Base-by-base conservation (phyloP, 64 coral and sea anemone species). In the Stichodactyla mertensii region DNA sequence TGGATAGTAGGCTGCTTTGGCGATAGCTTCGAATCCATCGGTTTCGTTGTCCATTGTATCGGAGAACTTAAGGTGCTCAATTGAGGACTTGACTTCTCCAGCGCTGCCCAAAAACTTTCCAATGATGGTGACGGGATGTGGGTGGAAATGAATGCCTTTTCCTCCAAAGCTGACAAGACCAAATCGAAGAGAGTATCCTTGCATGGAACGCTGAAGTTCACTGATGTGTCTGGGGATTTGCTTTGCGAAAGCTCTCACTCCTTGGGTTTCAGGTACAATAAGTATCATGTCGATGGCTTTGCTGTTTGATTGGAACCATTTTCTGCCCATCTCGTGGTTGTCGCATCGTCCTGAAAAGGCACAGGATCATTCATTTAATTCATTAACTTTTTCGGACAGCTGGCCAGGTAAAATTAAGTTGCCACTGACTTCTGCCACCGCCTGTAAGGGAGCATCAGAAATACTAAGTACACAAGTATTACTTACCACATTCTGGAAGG, bases 401-500 rank as follows among this genome's bases (percentile, higher is more conserved):
- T 58, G 56, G 14, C 56, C 14, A 11, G 14, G 56, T 15, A 58
- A 58, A 45, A 45, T 45, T 45, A 45, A 2, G 36, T 45, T 45
- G 36, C 36, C 36, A 45, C 36, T 45, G 1, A 45, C 36, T 45
- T 45, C 36, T 45, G 36, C 1, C 36, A 45, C 36, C 36, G 3
- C 36, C 36, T 45, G 36, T 45, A 45, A 45, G 36, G 36, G 36
- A 45, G 36, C 36, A 58, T 11, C 56, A 9, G 56, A 6, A 58
- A 58, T 45, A 58, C 56, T 58, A 58, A 58, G 56, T 23, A 27
- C 9, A 36, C 19, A 82, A 10, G 36, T 45, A 54, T 56, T 61
- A 88, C 96, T 92, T 83, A 98, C 96, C 88, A 83, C 97, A 99
- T 88, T 99, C 97, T 14, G 90, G 93, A 14, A 99, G 79, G 56